Base-by-base conservation (phyloP, 1,140 invertebrate genomes). In the Camponotus vicinus region DNA sequence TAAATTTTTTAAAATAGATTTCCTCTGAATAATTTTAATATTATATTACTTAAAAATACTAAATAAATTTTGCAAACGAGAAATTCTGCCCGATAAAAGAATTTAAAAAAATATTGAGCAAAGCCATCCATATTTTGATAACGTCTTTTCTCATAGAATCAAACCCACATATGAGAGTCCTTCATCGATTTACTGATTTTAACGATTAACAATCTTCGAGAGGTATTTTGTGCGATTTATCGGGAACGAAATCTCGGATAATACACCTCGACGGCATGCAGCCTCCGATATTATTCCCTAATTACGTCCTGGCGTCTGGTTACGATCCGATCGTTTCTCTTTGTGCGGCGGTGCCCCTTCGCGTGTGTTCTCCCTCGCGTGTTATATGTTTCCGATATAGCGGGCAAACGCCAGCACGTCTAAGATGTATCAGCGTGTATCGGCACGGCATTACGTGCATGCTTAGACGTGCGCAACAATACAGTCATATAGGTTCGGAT, bases 401-500 rank as follows among this genome's bases (percentile, higher is more conserved):
- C 34, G 63, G 18, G 64, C 34, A 45, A 52, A 52, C 67, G 52
- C 79, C 79, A 34, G 77, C 82, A 77, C 84, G 83, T 89, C 88
- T 89, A 88, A 89, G 85, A 89, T 86, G 69, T 87, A 91, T 91
- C 90, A 86, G 88, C 78, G 90, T 91, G 92, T 93, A 93, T 92
- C 92, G 91, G 92, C 91, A 91, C 87, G 89, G 93, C 90, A 94
- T 94, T 92, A 94, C 93, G 92, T 94, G 77, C 94, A 94, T 94
- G 93, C 94, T 93, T 93, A 95, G 93, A 93, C 93, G 91, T 93
- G 93, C 92, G 92, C 92, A 93, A 93, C 93, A 93, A 94, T 93
- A 94, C 93, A 92, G 91, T 92, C 92, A 92, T 93, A 94, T 93
- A 94, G 93, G 91, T 93, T 80, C 91, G 91, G 93, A 94, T 94